phyloP scores from a whole-genome alignment of 2,888 invertebrate genomes.

The Cepaea hortensis region DNA sequence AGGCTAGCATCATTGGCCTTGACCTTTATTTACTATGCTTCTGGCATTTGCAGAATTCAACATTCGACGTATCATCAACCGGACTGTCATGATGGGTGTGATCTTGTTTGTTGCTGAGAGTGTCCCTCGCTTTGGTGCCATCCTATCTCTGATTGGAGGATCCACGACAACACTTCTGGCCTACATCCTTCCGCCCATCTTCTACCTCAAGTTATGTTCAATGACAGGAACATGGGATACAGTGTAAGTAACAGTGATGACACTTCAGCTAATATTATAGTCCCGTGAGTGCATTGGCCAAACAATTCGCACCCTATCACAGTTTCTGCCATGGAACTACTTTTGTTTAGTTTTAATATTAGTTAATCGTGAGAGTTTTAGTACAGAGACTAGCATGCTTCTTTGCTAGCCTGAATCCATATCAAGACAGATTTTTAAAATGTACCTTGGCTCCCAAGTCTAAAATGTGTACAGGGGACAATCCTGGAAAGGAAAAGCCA shows the following conservation, averaged over 20 bases:
- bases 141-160: slow-evolving; percentile 90
- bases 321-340: too few species aligned
- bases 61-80: slow-evolving; percentile 83
- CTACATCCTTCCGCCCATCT: slow-evolving; percentile 88
- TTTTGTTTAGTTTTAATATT: too few species aligned
- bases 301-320: too few species aligned
- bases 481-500: too few species aligned
- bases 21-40: background rate
- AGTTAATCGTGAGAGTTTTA: too few species aligned
- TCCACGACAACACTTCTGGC: slow-evolving; percentile 88
- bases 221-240: slow-evolving; percentile 78
- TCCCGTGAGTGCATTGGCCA: too few species aligned
- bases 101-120: slow-evolving; percentile 88
- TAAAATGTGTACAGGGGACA: too few species aligned
- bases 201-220: slow-evolving; percentile 84
- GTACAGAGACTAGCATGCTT: too few species aligned
- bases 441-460: too few species aligned
- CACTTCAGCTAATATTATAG: too few species aligned
- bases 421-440: too few species aligned
- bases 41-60: slow-evolving; percentile 82
- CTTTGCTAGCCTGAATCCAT: too few species aligned
- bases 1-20: background rate
- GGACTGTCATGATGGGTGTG: slow-evolving; percentile 83
- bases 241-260: slow-evolving; percentile 73
- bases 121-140: slow-evolving; percentile 89